Evolutionary conservation across 2,113 vertebrate genomes (phyloP).

Genomic region (Oryzias woworae): DNA sequence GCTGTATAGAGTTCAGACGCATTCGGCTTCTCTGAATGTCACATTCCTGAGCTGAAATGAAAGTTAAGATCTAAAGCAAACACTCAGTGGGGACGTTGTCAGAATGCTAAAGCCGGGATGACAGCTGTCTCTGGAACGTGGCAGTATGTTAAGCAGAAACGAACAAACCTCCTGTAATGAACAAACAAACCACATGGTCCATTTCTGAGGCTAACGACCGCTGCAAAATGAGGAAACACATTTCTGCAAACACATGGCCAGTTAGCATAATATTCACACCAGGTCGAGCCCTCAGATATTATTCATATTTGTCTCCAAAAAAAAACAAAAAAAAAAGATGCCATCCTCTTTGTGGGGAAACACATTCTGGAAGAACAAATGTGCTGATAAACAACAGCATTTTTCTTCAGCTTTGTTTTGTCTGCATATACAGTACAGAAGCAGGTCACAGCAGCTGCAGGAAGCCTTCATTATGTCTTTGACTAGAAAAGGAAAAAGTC

Average conservation of each 20-base stretch:
- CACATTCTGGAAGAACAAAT: slow-evolving; percentile 24
- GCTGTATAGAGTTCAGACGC: slow-evolving; percentile 88
- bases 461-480: slow-evolving; percentile 75
- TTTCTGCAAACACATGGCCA: slow-evolving; percentile 29
- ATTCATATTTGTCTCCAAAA: slow-evolving; percentile 20
- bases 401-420: slow-evolving; percentile 56
- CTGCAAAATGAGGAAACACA: slow-evolving; percentile 43
- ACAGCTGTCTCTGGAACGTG: slow-evolving; percentile 71
- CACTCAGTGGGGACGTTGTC: slow-evolving; percentile 34
- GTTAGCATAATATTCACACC: slow-evolving; percentile 38
- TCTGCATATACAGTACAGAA: slow-evolving; percentile 63
- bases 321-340: slow-evolving; percentile 35
- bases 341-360: slow-evolving; percentile 41
- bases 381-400: slow-evolving; percentile 50
- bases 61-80: slow-evolving; percentile 87
- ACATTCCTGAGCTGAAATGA: slow-evolving; percentile 89
- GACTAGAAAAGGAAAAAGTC: slow-evolving; percentile 69
- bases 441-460: slow-evolving; percentile 69
- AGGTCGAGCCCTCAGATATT: slow-evolving; percentile 43
- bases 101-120: slow-evolving; percentile 86
- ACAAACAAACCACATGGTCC: slow-evolving; percentile 62
- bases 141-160: slow-evolving; percentile 75
- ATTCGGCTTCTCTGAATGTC: slow-evolving; percentile 87
- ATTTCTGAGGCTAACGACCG: slow-evolving; percentile 65
- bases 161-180: slow-evolving; percentile 66